Base-by-base conservation (phyloP, 64 coral and sea anemone species). In the Actinia equina region DNA sequence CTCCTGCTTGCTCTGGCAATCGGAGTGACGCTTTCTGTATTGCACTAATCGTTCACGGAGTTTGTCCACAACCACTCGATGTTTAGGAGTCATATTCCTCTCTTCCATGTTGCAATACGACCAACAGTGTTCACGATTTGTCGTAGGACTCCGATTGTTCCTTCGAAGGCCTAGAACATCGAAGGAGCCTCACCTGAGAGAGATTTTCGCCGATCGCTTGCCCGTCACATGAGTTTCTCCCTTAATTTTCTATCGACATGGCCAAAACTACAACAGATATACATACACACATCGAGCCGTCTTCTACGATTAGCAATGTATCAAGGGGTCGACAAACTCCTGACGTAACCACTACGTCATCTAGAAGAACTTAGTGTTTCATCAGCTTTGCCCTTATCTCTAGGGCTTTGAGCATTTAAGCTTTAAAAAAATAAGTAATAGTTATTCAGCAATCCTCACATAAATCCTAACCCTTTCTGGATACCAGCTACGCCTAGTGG, bases 1-100 rank as follows among this genome's bases (percentile, higher is more conserved):
- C 82, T 83, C 88, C 67, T 96, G 91, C 88, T 93, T 93, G 25
- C 59, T 92, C 52, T 90, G 91, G 89, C 94, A 96, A 79, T 26
- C 79, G 53, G 77, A 77, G 61, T 96, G 85, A 56, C 65, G 94
- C 64, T 84, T 90, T 79, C 94, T 86, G 77, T 93, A 96, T 64
- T 88, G 79, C 55, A 42, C 83, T 71, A 90, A 59, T 62, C 94
- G 94, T 53, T 93, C 91, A 51, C 94, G 94, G 76, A 96, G 79
- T 80, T 90, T 83, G 63, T 90, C 89, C 51, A 96, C 89, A 54
- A 96, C 94, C 17, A 77, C 70, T 96, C 88, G 90, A 27, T 87
- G 89, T 43, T 76, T 82, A 59, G 90, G 80, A 90, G 83, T 85
- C 83, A 85, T 85, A 60, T 53, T 63, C 26, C 30, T 85, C 23